phyloP scores from a whole-genome alignment of 2,113 vertebrate genomes.

The Panurus biarmicus region DNA sequence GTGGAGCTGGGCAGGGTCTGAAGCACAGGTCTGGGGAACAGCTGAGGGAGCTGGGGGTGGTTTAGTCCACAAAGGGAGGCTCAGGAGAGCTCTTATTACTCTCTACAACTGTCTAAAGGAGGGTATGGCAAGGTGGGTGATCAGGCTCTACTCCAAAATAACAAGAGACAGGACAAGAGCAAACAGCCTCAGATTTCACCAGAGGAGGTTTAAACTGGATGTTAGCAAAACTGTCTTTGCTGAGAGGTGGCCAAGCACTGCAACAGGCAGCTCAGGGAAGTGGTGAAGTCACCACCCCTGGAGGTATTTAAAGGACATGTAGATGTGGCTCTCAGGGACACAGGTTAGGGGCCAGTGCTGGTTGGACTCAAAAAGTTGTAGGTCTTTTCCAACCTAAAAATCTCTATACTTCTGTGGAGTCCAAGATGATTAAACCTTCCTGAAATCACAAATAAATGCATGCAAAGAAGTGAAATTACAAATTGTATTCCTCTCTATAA shows the following conservation, averaged over 20 bases:
- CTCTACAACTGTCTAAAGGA: neutral
- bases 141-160: neutral
- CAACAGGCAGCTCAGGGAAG: neutral
- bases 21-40: neutral
- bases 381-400: neutral
- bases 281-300: neutral
- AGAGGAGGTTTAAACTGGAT: neutral
- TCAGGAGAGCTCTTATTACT: neutral
- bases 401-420: neutral
- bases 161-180: neutral
- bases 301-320: neutral
- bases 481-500: neutral
- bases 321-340: neutral
- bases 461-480: neutral
- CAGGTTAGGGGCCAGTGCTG: rapidly evolving
- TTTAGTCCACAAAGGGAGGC: neutral
- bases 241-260: neutral
- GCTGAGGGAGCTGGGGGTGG: neutral
- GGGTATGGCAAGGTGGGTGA: too few relatives aligned
- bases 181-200: neutral
- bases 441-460: neutral
- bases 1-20: neutral
- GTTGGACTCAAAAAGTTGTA: neutral
- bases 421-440: neutral
- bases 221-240: rapidly evolving